A percentile compares a stretch with the other conserved stretches of the same genome.
Evolutionary conservation across 2,113 vertebrate genomes (phyloP).

Genomic region (Scopus umbretta): DNA sequence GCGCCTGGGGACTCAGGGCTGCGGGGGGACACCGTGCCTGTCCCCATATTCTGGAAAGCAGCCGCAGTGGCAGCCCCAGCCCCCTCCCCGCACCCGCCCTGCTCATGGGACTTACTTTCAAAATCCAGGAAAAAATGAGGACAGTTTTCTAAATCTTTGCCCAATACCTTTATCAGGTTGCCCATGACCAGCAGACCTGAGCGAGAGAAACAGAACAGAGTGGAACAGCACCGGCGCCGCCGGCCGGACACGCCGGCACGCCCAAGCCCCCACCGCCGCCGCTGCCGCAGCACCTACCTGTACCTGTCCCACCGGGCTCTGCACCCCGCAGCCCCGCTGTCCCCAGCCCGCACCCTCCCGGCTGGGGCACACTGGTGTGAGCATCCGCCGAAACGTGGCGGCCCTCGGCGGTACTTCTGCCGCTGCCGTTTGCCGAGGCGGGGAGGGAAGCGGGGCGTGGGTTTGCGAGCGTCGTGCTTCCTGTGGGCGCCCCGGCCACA

Average conservation of each 20-base stretch:
- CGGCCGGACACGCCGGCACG: background rate
- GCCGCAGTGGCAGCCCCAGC: background rate
- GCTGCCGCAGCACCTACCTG: background rate
- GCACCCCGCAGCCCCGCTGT: background rate
- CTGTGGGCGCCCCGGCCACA: background rate
- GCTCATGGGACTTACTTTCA: slow-evolving; percentile 87
- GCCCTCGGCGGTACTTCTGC: background rate
- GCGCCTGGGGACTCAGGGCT: background rate
- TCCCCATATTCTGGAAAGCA: background rate
- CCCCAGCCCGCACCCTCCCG: background rate
- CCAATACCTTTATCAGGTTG: slow-evolving; percentile 98
- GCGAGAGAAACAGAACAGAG: slow-evolving; percentile 78
- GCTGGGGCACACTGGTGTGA: accelerated
- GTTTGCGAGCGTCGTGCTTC: background rate
- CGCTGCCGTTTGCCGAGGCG: background rate
- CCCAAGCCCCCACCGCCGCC: background rate
- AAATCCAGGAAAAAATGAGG: slow-evolving; percentile 99
- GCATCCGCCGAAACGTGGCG: background rate
- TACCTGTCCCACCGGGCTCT: background rate
- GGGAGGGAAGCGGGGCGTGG: background rate
- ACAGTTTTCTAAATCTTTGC: slow-evolving; percentile 98
- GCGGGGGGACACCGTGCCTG: background rate
- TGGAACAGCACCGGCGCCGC: background rate
- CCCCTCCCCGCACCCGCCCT: background rate
- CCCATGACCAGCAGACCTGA: slow-evolving; percentile 93